These are phyloP conservation scores for Drosophila anomelani DNA, from an alignment of 2,888 invertebrate species.

Conservation along the genomic window DNA sequence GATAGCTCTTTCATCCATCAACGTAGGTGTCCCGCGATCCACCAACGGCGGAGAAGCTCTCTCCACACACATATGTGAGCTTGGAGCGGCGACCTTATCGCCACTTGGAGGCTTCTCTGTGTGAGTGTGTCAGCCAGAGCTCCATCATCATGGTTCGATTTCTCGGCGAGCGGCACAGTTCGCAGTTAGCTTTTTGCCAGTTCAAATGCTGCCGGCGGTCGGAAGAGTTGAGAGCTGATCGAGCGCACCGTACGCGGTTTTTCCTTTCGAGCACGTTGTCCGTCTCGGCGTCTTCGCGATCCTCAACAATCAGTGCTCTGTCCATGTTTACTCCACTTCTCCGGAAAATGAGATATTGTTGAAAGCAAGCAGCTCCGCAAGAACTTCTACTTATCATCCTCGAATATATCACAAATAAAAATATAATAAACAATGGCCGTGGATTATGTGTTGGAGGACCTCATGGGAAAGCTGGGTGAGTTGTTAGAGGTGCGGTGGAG, in stretches of 20 bases:
- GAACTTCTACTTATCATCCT: slow-evolving; percentile 4
- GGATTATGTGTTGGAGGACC: slow-evolving; percentile 88
- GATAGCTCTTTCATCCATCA: not conserved
- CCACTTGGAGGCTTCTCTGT: slow-evolving; percentile 29
- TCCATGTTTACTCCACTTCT: not conserved
- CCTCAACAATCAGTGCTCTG: slow-evolving; percentile 24
- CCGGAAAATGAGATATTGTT: slow-evolving; percentile 36
- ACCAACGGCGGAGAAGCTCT: slow-evolving; percentile 11
- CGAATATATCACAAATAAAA: slow-evolving; percentile 17
- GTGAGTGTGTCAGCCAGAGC: slow-evolving; percentile 48
- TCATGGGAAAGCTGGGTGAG: slow-evolving; percentile 89
- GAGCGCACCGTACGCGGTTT: slow-evolving; percentile 16
- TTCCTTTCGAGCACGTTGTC: slow-evolving; percentile 29
- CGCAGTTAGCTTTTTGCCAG: slow-evolving; percentile 71
- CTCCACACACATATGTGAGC: slow-evolving; percentile 17
- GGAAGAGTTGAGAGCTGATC: slow-evolving; percentile 48
- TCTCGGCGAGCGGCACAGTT: slow-evolving; percentile 57
- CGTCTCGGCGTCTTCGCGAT: slow-evolving; percentile 8
- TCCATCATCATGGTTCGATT: slow-evolving; percentile 51
- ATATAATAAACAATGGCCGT: slow-evolving; percentile 86
- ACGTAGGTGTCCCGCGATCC: slow-evolving; percentile 22
- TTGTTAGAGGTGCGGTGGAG: not conserved
- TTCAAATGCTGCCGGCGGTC: slow-evolving; percentile 60
- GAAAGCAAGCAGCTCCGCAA: slow-evolving; percentile 1
- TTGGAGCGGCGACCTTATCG: slow-evolving; percentile 56